These are phyloP conservation scores for Lonchura striata DNA, from an alignment of 2,113 vertebrate genomes.

Conservation along the genomic window DNA sequence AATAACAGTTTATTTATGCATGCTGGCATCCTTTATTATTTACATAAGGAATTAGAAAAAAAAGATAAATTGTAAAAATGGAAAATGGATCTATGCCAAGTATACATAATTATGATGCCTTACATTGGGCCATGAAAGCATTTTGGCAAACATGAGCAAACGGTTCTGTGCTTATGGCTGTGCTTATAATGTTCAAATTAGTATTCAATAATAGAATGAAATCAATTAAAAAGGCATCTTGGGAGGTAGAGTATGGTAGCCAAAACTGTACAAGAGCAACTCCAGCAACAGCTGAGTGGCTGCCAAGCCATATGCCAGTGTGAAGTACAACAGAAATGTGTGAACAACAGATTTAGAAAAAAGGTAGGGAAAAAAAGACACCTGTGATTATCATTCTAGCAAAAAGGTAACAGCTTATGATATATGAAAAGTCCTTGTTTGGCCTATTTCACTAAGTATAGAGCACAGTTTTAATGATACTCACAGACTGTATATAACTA, in stretches of 20 bases:
- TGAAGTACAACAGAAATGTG: conserved; percentile 22
- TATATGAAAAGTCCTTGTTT: neutral
- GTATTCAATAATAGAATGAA: conserved; percentile 6
- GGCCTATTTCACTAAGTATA: neutral
- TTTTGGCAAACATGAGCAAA: neutral
- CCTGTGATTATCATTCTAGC: neutral
- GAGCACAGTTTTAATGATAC: neutral
- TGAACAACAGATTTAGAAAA: conserved; percentile 11
- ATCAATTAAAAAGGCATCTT: conserved; percentile 15
- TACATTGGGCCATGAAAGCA: neutral
- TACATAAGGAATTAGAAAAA: neutral
- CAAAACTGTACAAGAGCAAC: neutral
- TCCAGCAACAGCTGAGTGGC: neutral
- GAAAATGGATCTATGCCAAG: neutral
- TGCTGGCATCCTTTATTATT: neutral
- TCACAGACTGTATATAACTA: neutral
- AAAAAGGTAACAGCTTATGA: neutral
- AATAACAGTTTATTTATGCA: neutral
- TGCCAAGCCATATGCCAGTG: neutral
- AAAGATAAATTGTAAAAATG: neutral
- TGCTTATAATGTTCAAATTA: neutral
- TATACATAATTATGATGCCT: neutral
- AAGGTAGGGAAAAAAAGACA: conserved; percentile 3
- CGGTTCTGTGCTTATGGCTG: neutral
- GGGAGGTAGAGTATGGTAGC: neutral